These are phyloP conservation scores for Amitus sp. DNA, from an alignment of 2,888 invertebrate species.

Conservation along the genomic window DNA sequence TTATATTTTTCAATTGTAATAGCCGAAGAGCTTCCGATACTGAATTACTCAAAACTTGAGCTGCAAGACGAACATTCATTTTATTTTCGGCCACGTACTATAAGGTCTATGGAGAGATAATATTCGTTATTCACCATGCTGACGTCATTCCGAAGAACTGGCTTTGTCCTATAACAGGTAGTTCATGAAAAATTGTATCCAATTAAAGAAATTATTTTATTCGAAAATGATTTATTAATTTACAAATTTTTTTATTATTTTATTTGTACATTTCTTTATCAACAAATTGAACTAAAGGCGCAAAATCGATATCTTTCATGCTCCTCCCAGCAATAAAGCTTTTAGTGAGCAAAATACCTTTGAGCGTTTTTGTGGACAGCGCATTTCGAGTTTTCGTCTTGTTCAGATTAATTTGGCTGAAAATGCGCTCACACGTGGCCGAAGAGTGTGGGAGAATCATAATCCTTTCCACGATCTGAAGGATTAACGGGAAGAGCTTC, in stretches of 20 bases:
- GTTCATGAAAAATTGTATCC: too few species aligned
- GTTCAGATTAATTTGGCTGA: constrained; percentile 26
- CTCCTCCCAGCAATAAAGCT: background rate
- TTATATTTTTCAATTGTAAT: background rate
- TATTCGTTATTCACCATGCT: too few species aligned
- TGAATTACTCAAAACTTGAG: background rate
- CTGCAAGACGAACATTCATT: background rate
- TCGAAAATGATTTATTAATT: too few species aligned
- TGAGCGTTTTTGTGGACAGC: constrained; percentile 4
- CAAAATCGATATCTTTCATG: too few species aligned
- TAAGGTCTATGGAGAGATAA: too few species aligned
- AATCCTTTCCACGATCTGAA: constrained; percentile 14
- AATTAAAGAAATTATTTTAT: too few species aligned
- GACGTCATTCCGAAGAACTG: too few species aligned
- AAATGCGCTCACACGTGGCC: constrained; percentile 7
- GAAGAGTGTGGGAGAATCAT: constrained; percentile 10
- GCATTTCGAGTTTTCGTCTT: constrained; percentile 19
- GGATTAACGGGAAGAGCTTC: constrained; percentile 19
- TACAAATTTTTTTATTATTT: constrained; percentile 5
- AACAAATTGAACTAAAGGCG: background rate
- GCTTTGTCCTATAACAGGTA: too few species aligned
- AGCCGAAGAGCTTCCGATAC: background rate
- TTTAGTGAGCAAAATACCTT: constrained; percentile 10
- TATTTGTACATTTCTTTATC: background rate
- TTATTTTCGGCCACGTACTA: too few species aligned